Conservation (phyloP, 2,113 vertebrate species). For the Chitala chitala region DNA sequence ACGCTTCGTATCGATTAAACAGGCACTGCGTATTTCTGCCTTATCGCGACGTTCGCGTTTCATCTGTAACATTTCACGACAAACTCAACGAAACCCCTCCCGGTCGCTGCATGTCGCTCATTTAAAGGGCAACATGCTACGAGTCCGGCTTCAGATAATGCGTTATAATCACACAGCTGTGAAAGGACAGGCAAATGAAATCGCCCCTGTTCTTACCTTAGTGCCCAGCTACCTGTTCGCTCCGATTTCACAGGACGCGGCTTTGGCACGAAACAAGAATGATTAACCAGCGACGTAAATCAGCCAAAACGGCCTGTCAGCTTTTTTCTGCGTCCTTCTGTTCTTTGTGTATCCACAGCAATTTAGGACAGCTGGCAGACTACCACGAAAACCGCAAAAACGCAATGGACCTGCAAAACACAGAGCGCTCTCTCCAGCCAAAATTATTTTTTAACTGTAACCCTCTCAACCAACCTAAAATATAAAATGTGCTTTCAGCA, state of each 20-base stretch:
- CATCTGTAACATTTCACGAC: not conserved
- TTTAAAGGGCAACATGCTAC: not conserved
- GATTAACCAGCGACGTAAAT: conserved; percentile 14
- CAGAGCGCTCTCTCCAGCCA: conserved; percentile 5
- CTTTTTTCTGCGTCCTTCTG: not conserved
- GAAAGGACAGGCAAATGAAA: not conserved
- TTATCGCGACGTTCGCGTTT: not conserved
- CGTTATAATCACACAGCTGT: conserved; percentile 7
- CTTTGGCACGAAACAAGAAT: conserved; percentile 6
- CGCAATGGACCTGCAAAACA: conserved; percentile 10
- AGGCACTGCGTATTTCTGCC: not conserved
- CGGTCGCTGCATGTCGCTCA: not conserved
- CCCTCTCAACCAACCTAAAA: conserved; percentile 14
- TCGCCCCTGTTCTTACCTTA: conserved; percentile 21
- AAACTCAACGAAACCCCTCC: not conserved
- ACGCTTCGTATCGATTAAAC: conserved; percentile 2
- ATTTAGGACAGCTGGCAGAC: not conserved
- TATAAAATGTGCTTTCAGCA: not conserved
- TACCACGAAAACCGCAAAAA: not conserved
- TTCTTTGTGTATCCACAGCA: not conserved
- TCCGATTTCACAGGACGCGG: not conserved
- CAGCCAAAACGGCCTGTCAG: not conserved
- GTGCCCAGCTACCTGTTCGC: conserved; percentile 6
- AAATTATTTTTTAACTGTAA: conserved; percentile 25
- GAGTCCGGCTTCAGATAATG: not conserved